Base-by-base conservation (phyloP, 2,797 vertebrate genomes). In the Syndactyla subalaris region DNA sequence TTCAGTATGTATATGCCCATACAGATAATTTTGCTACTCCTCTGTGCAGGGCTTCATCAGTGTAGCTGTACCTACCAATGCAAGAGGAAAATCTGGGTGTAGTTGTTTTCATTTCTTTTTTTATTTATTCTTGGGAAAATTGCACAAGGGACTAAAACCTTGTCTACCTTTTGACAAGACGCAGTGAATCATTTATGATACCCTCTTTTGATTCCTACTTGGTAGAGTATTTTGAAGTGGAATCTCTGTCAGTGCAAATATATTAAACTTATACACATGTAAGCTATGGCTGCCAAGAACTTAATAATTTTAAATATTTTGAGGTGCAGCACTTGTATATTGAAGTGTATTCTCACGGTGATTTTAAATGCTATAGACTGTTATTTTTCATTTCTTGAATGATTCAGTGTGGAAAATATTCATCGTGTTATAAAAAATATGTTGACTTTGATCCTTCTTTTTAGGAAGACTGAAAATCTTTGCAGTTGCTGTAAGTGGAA, bases 401-500 rank as follows among this genome's bases (percentile, higher is more conserved):
- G 73, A 88, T 68, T 91, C 73, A 75, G 14, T 71, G 14, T 65
- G 68, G 63, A 93, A 87, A 96, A 92, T 77, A 94, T 38, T 88
- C 51, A 82, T 92, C 30, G 39, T 57, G 63, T 88, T 93, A 59
- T 76, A 91, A 95, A 94, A 78, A 80, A 88, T 48, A 20, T 49
- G 26, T 86, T 92, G 77, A 62, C 62, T 96, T 94, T 90, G 77
- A 86, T 93, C 63, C 19, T 76, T 89, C 15, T 76, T 92, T 71
- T 79, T 48, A 85, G 52, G n/a, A 86, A 29, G 43, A 63, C 30
- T 72, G 67, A 89, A 89, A 96, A 73, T 87, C 68, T 85, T 79
- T 80, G 34, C 87, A 22, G 18, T 73, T 70, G 73, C 48, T 85
- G 39, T 89, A 92, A 93, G 71, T 89, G 81, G 66, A 97, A 96